Base-by-base conservation (phyloP, 53 echinoderm and acorn worm species). In the Hippasteria phrygiana region DNA sequence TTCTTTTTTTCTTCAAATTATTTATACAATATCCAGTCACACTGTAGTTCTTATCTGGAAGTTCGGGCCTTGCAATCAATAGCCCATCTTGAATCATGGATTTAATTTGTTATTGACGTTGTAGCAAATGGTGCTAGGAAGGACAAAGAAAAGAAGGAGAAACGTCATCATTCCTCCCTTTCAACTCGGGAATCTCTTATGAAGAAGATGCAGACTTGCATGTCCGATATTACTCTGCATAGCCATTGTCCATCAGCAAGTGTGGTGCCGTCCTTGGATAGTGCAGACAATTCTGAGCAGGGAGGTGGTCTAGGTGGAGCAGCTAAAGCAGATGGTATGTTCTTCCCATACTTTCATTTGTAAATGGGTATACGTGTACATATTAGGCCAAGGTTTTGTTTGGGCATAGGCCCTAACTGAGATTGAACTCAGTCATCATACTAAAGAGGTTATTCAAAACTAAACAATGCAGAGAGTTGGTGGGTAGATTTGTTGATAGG, bases 121-220 rank as follows among this genome's bases (percentile, higher is more conserved):
- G 12, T 33, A 36, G 37, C 64, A 63, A 31, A 31, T 63, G 70
- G 56, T 73, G 62, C 75, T 55, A 90, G 82, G 50, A 90, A 90
- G 62, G 80, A 73, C 13, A 90, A 90, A 70, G 80, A 89, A 69
- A 82, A 73, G 42, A 90, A 90, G 45, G 90, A 90, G 73, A 90
- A 90, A 14, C 82, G 81, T 39, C 90, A 82, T 80, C 81, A 90
- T 39, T 82, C 90, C 9, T 62, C 81, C 22, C 59, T 73, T 36
- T 74, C 82, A 43, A 73, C 82, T 8, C 90, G 71, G 42, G 72
- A 81, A 77, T 81, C 81, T 90, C 71, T 90, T 26, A 73, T 81
- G 81, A 80, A 81, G 64, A 85, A 69, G 71, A 85, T 85, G 85
- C 85, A 71, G 38, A 71, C 85, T 50, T 85, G 85, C 35, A 85